Evolutionary conservation across 2,113 vertebrate species (phyloP), one percentile per base, ranked within the genome.

Genomic region (Poeciliopsis turrubarensis): DNA sequence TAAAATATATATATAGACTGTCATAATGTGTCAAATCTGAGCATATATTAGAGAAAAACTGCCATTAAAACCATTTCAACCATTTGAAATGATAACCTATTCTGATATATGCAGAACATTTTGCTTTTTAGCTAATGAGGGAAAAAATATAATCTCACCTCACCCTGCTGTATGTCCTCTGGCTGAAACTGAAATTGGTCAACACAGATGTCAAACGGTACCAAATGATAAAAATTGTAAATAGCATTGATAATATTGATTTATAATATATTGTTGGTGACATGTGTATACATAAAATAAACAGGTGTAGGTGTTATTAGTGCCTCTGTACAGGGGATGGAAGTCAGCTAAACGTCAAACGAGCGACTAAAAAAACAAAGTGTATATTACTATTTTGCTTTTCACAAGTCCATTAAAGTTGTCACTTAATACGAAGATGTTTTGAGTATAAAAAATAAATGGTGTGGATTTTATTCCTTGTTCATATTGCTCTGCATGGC

Each of bases 401-500:
- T 90, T 83, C 89, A 91, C 75, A 63, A 88, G 87, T 92, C 81
- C 82, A 82, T 81, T 80, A 70, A 81, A 75, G 83, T 90, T 47
- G 86, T 92, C 81, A 80, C 84, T 82, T 78, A 75, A 83, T 86
- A 61, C 79, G 71, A 67, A 84, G 82, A 72, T 86, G 85, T 89
- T 92, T 88, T 90, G 60, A 81, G 60, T 84, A 83, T 89, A 66
- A 69, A 89, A 83, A 78, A 47, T 47, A 76, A 76, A 79, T 68
- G 73, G 79, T 91, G 90, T 92, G 84, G 87, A 86, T 83, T 89
- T 90, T 83, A 83, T 77, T 88, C 82, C 83, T 81, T 86, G 87
- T 86, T 89, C 84, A 89, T 89, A 86, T 83, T 87, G 92, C 82
- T 93, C 89, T 92, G 93, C 93, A 94, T 94, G 93, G 91, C 92